Conservation (phyloP, 2,797 vertebrate species). For the Hylomyscus alleni region DNA sequence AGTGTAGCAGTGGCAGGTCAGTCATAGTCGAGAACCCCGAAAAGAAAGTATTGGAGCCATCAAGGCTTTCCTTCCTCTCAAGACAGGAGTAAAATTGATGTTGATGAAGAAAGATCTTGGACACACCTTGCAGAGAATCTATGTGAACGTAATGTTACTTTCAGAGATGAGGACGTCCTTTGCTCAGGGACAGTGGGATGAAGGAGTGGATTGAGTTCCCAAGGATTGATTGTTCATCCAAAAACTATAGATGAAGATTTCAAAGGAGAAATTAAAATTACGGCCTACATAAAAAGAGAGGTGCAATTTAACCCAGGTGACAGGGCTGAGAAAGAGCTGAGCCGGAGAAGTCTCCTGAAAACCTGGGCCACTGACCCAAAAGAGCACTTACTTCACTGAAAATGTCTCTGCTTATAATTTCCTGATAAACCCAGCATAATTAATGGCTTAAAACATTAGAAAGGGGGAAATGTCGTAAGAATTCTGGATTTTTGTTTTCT, state of each 20-base stretch:
- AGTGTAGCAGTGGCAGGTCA: slow-evolving; percentile 83
- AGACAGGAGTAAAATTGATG: slow-evolving; percentile 87
- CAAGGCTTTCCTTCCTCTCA: slow-evolving; percentile 34
- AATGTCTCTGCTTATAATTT: background rate
- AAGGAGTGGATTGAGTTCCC: background rate
- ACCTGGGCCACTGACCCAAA: background rate
- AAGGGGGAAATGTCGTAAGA: background rate
- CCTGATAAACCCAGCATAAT: background rate
- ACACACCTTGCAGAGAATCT: slow-evolving; percentile 92
- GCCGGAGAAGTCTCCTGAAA: background rate
- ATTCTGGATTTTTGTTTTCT: background rate
- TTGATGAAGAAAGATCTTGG: slow-evolving; percentile 97
- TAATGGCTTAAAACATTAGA: background rate
- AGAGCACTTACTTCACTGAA: background rate
- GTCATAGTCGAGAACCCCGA: slow-evolving; percentile 84
- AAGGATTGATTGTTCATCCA: background rate
- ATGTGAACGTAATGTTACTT: slow-evolving; percentile 71
- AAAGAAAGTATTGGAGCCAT: slow-evolving; percentile 62
- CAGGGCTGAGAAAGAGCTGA: background rate
- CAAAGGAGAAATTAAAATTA: background rate
- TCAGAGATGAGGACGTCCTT: slow-evolving; percentile 67
- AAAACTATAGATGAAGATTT: background rate
- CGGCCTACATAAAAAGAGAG: background rate
- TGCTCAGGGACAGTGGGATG: background rate
- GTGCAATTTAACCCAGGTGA: background rate